Conservation (phyloP, 2,888 invertebrate species). For the Limnephilus lunatus region DNA sequence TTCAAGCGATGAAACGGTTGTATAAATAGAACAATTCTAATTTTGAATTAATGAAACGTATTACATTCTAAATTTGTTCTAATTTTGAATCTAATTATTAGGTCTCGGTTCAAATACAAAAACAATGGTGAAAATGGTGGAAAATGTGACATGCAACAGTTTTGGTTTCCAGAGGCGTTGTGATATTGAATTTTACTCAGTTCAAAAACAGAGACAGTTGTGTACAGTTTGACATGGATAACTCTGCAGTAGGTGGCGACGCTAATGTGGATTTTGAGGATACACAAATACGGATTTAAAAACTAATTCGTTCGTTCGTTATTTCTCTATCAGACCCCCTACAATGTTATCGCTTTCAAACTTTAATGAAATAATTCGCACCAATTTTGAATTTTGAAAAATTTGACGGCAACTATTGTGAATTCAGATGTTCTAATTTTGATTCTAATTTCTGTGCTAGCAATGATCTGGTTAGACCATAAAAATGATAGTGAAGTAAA, state of each 20-base stretch:
- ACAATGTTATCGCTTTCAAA: background rate
- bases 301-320: too few relatives aligned
- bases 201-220: too few relatives aligned
- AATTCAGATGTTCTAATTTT: background rate
- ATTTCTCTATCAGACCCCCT: background rate
- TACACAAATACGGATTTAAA: too few relatives aligned
- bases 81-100: too few relatives aligned
- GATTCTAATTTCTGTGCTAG: background rate
- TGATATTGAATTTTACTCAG: background rate
- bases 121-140: background rate
- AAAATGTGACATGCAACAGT: background rate
- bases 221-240: too few relatives aligned
- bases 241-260: background rate
- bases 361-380: background rate
- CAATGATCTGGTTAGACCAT: too few relatives aligned
- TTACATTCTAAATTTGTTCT: too few relatives aligned
- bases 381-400: background rate
- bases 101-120: too few relatives aligned
- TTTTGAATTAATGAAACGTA: too few relatives aligned
- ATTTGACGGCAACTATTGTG: background rate
- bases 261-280: background rate
- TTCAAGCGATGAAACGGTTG: background rate
- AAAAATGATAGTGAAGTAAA: too few relatives aligned
- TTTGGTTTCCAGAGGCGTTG: background rate
- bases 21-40: background rate